Base-by-base conservation (phyloP, 2,888 invertebrate genomes). In the Patella ulyssiponensis region DNA sequence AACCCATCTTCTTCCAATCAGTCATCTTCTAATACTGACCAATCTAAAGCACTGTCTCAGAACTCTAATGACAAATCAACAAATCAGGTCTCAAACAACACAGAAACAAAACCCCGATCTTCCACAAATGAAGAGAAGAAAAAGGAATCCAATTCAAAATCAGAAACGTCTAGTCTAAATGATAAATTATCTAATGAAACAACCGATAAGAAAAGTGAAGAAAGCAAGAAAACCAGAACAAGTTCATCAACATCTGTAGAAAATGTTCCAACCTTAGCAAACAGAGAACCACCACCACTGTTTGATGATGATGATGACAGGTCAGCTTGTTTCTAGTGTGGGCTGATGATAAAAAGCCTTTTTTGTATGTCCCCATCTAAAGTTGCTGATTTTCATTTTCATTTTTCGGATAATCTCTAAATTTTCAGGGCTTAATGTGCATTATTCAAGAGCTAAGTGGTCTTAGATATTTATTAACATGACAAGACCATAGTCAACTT, bases 281-380 rank as follows among this genome's bases (percentile, higher is more conserved):
- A 72, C 3, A 73, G 78, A 64, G 81, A 81, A 71, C 81, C 80
- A 1, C 83, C 83, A 1, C 80, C 81, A 3, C 72, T 83, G 71
- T 78, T 81, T 79, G 83, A 80, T 71, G 82, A 79, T 69, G 80
- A 79, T 51, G 79, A 79, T 52, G 75, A 83, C 76, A 81, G 81
- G 83, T 83, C 56, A 44, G 54, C 71, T 20, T 12, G 15, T n/a
- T 71, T n/a, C 17, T n/a, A 44, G 9, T 71, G 20, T 71, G n/a
- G 33, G 15, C n/a, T 72, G 9, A 72, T 44, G 64, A 20, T 23
- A 14, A 9, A 58, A 58, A 58, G 7, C 15, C n/a, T 15, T 56
- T 56, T 56, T 17, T 15, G n/a, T 44, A 44, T 44, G 44, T 44
- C 44, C 44, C 44, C 44, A 44, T 44, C 44, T 9, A 44, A 44